These are phyloP conservation scores for Nannobrachium achirus DNA, from an alignment of 2,113 vertebrate genomes.

Conservation along the genomic window DNA sequence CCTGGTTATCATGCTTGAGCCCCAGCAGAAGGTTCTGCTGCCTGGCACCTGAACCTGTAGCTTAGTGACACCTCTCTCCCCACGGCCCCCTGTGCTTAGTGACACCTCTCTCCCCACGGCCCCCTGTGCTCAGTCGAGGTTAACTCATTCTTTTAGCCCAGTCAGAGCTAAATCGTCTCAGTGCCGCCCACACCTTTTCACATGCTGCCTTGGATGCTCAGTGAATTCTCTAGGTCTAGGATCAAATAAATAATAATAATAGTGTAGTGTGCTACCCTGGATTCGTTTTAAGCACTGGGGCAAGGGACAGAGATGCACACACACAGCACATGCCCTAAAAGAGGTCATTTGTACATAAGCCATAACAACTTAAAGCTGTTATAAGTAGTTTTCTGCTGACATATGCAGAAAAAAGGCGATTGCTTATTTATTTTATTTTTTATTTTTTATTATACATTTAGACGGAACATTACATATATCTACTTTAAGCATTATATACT, in stretches of 20 bases:
- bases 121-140: slow-evolving; percentile 47
- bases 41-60: slow-evolving; percentile 16
- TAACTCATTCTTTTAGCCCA: slow-evolving; percentile 50
- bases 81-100: slow-evolving; percentile 30
- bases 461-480: no score
- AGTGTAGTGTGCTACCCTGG: slow-evolving; percentile 26
- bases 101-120: slow-evolving; percentile 22
- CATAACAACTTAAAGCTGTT: no score
- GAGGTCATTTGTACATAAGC: slow-evolving; percentile 28
- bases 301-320: background rate
- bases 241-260: slow-evolving; percentile 24
- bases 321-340: slow-evolving; percentile 3
- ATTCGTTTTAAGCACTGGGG: slow-evolving; percentile 20
- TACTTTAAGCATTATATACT: no score
- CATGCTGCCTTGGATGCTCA: slow-evolving; percentile 41
- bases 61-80: slow-evolving; percentile 25
- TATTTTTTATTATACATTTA: no score
- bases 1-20: slow-evolving; percentile 19
- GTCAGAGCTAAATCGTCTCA: slow-evolving; percentile 34
- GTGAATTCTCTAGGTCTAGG: slow-evolving; percentile 22
- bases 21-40: slow-evolving; percentile 10
- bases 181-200: slow-evolving; percentile 48
- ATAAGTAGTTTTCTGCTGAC: no score
- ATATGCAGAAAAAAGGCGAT: no score
- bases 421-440: no score